These are phyloP conservation scores for Pachyrhynchus sulphureomaculatus DNA, from an alignment of 1,140 invertebrate species.

Conservation along the genomic window DNA sequence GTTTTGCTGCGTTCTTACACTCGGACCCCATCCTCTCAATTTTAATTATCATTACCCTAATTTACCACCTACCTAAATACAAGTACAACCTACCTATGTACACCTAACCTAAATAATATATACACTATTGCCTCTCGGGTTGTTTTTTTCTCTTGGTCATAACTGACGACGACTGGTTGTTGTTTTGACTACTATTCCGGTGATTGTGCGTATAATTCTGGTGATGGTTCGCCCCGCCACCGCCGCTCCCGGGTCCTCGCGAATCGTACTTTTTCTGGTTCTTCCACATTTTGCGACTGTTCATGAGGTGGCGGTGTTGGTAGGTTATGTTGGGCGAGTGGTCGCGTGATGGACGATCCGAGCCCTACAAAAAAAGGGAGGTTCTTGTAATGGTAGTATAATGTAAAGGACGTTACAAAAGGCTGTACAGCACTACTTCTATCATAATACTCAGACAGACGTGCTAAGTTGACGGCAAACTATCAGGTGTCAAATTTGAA, in stretches of 20 bases:
- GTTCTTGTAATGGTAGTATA: background rate
- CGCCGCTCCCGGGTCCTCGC: background rate
- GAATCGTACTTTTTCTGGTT: conserved; percentile 9
- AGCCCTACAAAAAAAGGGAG: conserved; percentile 37
- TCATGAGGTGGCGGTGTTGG: conserved; percentile 12
- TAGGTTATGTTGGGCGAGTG: conserved; percentile 45
- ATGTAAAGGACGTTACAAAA: background rate
- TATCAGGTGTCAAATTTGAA: too few species aligned
- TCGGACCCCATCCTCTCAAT: too few species aligned
- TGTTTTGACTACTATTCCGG: conserved; percentile 26
- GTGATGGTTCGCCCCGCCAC: background rate
- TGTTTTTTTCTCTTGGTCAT: conserved; percentile 39
- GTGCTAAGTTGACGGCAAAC: too few species aligned
- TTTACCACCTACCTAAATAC: too few species aligned
- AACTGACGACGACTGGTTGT: background rate
- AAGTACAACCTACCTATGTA: too few species aligned
- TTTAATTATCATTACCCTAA: too few species aligned
- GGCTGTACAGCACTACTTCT: background rate
- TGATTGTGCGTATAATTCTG: conserved; percentile 12
- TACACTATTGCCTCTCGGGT: conserved; percentile 32
- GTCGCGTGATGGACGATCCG: conserved; percentile 44
- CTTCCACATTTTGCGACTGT: conserved; percentile 1
- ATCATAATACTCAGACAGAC: too few species aligned
- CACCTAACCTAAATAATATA: too few species aligned
- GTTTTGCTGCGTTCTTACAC: too few species aligned